Evolutionary conservation across 2,888 invertebrate genomes (phyloP).

Genomic region (Xylocampa areola): DNA sequence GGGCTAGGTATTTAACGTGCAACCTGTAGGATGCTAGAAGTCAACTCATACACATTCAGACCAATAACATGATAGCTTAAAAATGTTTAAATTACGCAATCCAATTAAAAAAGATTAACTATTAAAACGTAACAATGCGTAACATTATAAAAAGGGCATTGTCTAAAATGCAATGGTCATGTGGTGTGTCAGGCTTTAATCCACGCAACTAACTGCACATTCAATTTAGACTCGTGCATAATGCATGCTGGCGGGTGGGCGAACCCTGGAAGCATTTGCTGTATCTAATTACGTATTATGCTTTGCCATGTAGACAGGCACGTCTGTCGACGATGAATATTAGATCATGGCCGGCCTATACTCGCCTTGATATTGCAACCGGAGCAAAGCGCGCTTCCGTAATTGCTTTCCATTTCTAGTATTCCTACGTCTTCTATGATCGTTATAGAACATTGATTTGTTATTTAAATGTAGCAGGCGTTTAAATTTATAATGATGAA

Average conservation of each 20-base stretch:
- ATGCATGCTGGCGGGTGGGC: constrained; percentile 78
- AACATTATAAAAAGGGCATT: constrained; percentile 57
- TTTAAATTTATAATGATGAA: constrained; percentile 60
- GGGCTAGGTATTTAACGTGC: too few species aligned
- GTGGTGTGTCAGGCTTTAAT: constrained; percentile 69
- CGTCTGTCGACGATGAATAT: constrained; percentile 86
- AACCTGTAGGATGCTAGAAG: too few species aligned
- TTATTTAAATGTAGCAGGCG: too few species aligned
- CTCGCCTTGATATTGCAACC: constrained; percentile 73
- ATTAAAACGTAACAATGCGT: constrained; percentile 39
- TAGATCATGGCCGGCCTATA: constrained; percentile 81
- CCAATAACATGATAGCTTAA: too few species aligned
- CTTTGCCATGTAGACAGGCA: constrained; percentile 84
- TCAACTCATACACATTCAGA: too few species aligned
- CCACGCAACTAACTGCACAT: constrained; percentile 84
- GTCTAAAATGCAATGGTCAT: constrained; percentile 61
- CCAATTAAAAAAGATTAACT: constrained; percentile 7
- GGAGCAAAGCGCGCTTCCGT: constrained; percentile 67
- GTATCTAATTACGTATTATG: constrained; percentile 89
- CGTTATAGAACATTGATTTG: constrained; percentile 27
- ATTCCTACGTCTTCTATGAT: constrained; percentile 11
- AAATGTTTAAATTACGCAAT: not conserved
- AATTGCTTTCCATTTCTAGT: constrained; percentile 69
- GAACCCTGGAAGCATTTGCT: constrained; percentile 82
- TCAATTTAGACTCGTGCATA: constrained; percentile 87